A percentile compares a stretch with the other conserved stretches of the same genome.
Evolutionary conservation across 35 echinoderm and acorn worm species (phyloP).

Genomic region (Stichopus chloronotus): DNA sequence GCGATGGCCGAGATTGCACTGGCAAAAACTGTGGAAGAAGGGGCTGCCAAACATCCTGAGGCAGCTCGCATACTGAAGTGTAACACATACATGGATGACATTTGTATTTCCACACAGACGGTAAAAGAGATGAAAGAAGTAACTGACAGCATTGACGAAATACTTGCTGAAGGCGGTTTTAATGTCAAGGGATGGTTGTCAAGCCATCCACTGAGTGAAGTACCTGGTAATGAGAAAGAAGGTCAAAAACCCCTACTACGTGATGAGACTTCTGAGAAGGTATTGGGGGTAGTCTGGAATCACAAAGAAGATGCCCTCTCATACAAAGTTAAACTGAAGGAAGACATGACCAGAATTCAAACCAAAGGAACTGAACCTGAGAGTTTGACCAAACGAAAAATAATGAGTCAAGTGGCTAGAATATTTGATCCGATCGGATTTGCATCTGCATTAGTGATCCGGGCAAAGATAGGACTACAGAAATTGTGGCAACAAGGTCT

Average conservation of each 20-base stretch:
- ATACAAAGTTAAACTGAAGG: conserved; percentile 22
- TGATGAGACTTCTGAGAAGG: conserved; percentile 27
- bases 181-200: conserved; percentile 61
- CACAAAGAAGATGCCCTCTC: conserved; percentile 15
- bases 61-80: conserved; percentile 39
- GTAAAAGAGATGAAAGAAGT: conserved; percentile 21
- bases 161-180: conserved; percentile 2
- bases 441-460: conserved; percentile 72
- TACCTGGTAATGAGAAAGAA: background rate
- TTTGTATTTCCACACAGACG: conserved; percentile 59
- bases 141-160: conserved; percentile 6
- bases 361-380: background rate
- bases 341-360: background rate
- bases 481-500: conserved; percentile 65
- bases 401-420: conserved; percentile 63
- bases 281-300: conserved; percentile 71
- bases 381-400: conserved; percentile 65
- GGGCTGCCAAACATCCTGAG: conserved; percentile 25
- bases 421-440: conserved; percentile 88
- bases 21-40: conserved; percentile 62
- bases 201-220: background rate
- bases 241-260: background rate
- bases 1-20: conserved; percentile 75
- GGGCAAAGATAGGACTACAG: conserved; percentile 79
- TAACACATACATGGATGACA: conserved; percentile 89